Evolutionary conservation across 2,888 invertebrate species (phyloP).

Genomic region (Parochlus steinenii): DNA sequence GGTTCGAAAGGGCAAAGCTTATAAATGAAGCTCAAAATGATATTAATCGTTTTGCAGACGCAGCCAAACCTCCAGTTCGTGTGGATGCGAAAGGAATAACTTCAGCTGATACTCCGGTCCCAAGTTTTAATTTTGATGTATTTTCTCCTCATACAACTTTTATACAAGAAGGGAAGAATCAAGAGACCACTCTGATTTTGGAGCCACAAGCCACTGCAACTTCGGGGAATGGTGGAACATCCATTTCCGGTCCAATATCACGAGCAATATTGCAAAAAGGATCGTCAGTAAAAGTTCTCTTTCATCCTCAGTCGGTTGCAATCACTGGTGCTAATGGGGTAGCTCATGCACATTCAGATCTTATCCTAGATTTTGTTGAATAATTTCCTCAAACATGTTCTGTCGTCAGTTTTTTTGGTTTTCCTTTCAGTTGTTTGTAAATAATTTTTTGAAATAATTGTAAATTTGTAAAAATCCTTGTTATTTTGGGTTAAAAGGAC

Average conservation of each 20-base stretch:
- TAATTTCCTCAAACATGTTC: no score
- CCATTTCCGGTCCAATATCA: slow-evolving; percentile 52
- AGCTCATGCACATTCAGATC: slow-evolving; percentile 58
- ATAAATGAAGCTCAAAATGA: slow-evolving; percentile 2
- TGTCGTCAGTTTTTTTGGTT: no score
- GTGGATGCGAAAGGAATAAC: slow-evolving; percentile 16
- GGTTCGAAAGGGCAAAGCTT: slow-evolving; percentile 6
- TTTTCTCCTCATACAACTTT: slow-evolving; percentile 24
- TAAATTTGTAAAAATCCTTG: background rate
- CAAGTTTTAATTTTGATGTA: slow-evolving; percentile 23
- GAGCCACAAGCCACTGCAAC: slow-evolving; percentile 49
- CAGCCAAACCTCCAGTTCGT: slow-evolving; percentile 23
- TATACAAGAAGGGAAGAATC: slow-evolving; percentile 4
- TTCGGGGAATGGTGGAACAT: slow-evolving; percentile 46
- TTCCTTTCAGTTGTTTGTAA: no score
- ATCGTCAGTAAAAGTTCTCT: slow-evolving; percentile 42
- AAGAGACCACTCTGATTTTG: slow-evolving; percentile 33
- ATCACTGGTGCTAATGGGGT: slow-evolving; percentile 59
- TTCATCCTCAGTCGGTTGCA: slow-evolving; percentile 51
- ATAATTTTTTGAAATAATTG: no score
- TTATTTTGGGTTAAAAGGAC: background rate
- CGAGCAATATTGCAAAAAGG: slow-evolving; percentile 44
- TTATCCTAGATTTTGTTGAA: slow-evolving; percentile 35
- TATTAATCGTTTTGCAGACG: slow-evolving; percentile 16
- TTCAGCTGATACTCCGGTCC: slow-evolving; percentile 20